Percentiles rank a stretch among this genome's conserved stretches.
Evolutionary conservation across 2,797 vertebrate genomes (phyloP).

Genomic region (Paguma larvata): DNA sequence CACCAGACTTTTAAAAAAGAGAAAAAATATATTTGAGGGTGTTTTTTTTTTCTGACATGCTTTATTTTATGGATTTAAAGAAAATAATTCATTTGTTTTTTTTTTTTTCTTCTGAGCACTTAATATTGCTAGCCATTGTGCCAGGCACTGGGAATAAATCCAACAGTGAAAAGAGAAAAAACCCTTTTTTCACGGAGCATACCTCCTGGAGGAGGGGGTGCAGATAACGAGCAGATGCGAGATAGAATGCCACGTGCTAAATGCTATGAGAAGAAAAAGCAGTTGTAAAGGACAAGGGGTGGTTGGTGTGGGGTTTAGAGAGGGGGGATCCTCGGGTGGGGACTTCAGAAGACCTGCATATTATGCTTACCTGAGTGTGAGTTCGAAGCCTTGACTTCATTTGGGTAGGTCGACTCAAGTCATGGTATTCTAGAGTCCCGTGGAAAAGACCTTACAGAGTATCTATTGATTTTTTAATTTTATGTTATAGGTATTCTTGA

Average conservation of each 20-base stretch:
- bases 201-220: not conserved
- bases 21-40: slow-evolving; percentile 25
- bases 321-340: not conserved
- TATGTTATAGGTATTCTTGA: not conserved
- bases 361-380: not conserved
- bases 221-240: not conserved
- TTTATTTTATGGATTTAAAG: slow-evolving; percentile 48
- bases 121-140: slow-evolving; percentile 2
- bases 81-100: not conserved
- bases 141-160: slow-evolving; percentile 23
- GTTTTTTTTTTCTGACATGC: not conserved
- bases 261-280: not conserved
- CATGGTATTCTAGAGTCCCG: not conserved
- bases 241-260: not conserved
- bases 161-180: not conserved
- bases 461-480: not conserved
- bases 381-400: not conserved
- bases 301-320: not conserved
- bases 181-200: not conserved
- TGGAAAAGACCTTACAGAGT: not conserved
- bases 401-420: slow-evolving; percentile 4
- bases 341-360: not conserved
- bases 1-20: not conserved
- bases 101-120: not conserved
- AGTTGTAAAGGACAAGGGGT: not conserved